A percentile compares a stretch with the other conserved stretches of the same genome.
Conservation (phyloP, 2,888 invertebrate genomes). For the Griposia aprilina region DNA sequence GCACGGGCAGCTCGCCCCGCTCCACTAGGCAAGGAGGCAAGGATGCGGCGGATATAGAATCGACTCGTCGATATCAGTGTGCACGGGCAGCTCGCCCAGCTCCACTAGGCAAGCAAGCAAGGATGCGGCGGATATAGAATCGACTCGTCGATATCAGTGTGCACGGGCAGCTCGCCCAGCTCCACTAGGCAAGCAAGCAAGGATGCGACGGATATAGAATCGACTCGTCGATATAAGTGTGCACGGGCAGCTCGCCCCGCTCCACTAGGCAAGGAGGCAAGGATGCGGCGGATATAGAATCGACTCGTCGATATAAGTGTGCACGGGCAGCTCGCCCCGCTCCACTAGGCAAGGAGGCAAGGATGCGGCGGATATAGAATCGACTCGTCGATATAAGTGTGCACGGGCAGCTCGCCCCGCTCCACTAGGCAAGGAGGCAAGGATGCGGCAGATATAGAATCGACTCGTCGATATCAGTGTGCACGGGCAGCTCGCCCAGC, state of each 20-base stretch:
- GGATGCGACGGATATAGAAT: neutral
- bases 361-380: no score
- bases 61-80: conserved; percentile 12
- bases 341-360: no score
- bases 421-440: no score
- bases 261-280: neutral
- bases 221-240: no score
- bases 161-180: conserved; percentile 1
- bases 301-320: conserved; percentile 12
- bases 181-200: no score
- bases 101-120: no score
- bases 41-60: conserved; percentile 30
- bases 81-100: conserved; percentile 2
- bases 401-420: conserved; percentile 2
- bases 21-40: neutral
- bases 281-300: conserved; percentile 30
- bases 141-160: no score
- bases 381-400: no score
- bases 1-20: conserved; percentile 6
- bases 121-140: no score
- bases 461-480: no score
- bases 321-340: conserved; percentile 5
- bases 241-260: conserved; percentile 6
- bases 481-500: conserved; percentile 7
- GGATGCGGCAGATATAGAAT: neutral